Percentiles rank a stretch among this genome's conserved stretches.
These are phyloP conservation scores for Abscondita cerata DNA, from an alignment of 2,888 invertebrate genomes.

Conservation along the genomic window DNA sequence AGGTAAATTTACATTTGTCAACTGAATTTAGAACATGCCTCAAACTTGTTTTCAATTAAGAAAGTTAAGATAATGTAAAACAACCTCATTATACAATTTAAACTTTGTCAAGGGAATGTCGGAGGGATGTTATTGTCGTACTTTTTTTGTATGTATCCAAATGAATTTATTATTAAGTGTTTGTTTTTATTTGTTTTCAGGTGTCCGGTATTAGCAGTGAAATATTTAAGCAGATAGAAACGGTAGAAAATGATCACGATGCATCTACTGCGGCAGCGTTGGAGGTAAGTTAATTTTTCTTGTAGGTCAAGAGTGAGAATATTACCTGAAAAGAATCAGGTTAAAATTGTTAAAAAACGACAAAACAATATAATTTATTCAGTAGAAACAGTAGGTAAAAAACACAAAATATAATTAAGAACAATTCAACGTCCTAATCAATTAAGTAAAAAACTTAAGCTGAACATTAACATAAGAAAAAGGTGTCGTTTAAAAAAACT, in stretches of 20 bases:
- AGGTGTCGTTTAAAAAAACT: too few species aligned
- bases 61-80: slow-evolving; percentile 29
- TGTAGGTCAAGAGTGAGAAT: too few species aligned
- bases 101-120: slow-evolving; percentile 8
- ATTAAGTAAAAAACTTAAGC: too few species aligned
- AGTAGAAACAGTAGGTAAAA: too few species aligned
- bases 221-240: slow-evolving; percentile 96
- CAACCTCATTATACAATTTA: slow-evolving; percentile 25
- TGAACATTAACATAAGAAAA: too few species aligned
- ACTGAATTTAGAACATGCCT: slow-evolving; percentile 23
- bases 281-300: slow-evolving; percentile 65
- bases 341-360: too few species aligned
- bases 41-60: slow-evolving; percentile 30
- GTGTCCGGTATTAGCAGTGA: slow-evolving; percentile 96
- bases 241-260: slow-evolving; percentile 95
- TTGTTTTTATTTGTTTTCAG: slow-evolving; percentile 61
- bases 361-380: too few species aligned
- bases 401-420: too few species aligned
- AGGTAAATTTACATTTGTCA: slow-evolving; percentile 20
- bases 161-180: background rate
- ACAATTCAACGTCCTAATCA: too few species aligned
- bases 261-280: slow-evolving; percentile 90
- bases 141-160: too few species aligned
- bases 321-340: too few species aligned
- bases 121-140: background rate